Evolutionary conservation across 2,888 invertebrate genomes (phyloP).

Genomic region (Leptogaster cylindrica): DNA sequence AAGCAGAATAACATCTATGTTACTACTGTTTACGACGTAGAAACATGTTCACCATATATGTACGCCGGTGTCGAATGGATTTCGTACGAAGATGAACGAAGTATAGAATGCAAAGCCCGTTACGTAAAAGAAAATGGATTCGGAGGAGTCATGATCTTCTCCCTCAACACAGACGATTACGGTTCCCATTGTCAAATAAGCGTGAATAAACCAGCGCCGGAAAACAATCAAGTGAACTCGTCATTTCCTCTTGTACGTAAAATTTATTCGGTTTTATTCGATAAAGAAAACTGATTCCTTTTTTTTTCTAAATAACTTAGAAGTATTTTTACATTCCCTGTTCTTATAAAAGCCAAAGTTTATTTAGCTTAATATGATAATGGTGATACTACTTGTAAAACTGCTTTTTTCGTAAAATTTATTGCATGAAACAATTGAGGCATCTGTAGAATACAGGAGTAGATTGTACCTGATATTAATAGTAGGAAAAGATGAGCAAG

Average conservation of each 20-base stretch:
- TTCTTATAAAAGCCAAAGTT: slow-evolving; percentile 23
- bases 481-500: too few species aligned
- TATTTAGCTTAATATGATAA: slow-evolving; percentile 10
- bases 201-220: neutral
- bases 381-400: slow-evolving; percentile 13
- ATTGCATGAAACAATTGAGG: slow-evolving; percentile 16
- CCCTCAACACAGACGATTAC: slow-evolving; percentile 82
- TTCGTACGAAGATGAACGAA: slow-evolving; percentile 77
- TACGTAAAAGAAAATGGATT: slow-evolving; percentile 70
- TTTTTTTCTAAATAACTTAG: slow-evolving; percentile 16
- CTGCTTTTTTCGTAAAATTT: slow-evolving; percentile 6
- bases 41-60: slow-evolving; percentile 79
- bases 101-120: slow-evolving; percentile 71
- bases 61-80: slow-evolving; percentile 78
- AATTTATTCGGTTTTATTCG: slow-evolving; percentile 49
- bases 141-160: slow-evolving; percentile 85
- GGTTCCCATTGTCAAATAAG: slow-evolving; percentile 64
- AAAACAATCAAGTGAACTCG: slow-evolving; percentile 45
- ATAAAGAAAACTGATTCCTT: slow-evolving; percentile 22
- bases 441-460: neutral
- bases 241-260: slow-evolving; percentile 55
- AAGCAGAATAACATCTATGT: slow-evolving; percentile 64
- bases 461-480: slow-evolving; percentile 30
- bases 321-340: slow-evolving; percentile 16
- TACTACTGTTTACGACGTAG: slow-evolving; percentile 68